Base-by-base conservation (phyloP, 1,140 invertebrate genomes). In the Hermetia illucens region DNA sequence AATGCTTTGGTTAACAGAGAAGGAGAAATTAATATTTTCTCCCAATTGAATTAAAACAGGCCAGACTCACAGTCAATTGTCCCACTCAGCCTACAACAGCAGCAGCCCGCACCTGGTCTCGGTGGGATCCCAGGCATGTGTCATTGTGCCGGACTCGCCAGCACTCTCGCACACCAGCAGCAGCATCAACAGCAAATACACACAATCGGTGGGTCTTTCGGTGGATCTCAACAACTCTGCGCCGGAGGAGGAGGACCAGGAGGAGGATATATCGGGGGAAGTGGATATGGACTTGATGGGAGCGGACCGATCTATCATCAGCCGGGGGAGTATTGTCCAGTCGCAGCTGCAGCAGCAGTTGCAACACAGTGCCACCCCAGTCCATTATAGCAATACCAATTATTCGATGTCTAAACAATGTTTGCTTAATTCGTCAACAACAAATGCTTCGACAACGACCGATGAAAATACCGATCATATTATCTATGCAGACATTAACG, bases 321-420 rank as follows among this genome's bases (percentile, higher is more conserved):
- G 55, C 53, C 58, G 52, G 55, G 58, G 59, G 57, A 61, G 43
- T 61, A 56, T 52, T 50, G 51, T 36, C 49, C 56, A 46, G 50
- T 52, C 43, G 52, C 53, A 46, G 51, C 55, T 53, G 54, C 56
- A 45, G 53, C 56, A 53, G 51, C 53, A 58, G 51, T 53, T 51
- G 52, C 56, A 58, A 54, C 55, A 58, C 49, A 49, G 50, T 60
- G 55, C 44, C 57, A 61, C 52, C 41, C 57, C 52, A 60, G 49
- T 52, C 48, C 58, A 55, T 61, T 61, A 60, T 61, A 61, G 57
- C 58, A 61, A 50, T 60, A 60, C 58, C 43, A 59, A 44, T 44
- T 61, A 57, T 61, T 61, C 53, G 58, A 61, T 58, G 58, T 61
- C 58, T 61, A 61, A 61, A 42, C 55, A 58, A 47, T 55, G 50